Base-by-base conservation (phyloP, 2,113 vertebrate genomes). In the Zosterops pallidus region DNA sequence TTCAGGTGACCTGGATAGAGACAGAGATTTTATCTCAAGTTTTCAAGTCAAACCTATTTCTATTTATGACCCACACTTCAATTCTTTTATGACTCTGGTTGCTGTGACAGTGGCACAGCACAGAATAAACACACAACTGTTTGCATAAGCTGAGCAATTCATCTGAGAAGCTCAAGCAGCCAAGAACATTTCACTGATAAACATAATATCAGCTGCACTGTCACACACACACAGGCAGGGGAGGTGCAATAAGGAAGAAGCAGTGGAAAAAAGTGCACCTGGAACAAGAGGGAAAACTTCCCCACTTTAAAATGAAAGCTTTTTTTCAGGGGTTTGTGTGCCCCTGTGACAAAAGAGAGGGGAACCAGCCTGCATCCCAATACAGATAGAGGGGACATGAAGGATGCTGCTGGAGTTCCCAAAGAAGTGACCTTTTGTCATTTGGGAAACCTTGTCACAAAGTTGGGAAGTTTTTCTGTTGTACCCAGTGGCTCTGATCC, bases 91-190 rank as follows among this genome's bases (percentile, higher is more conserved):
- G 72, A 24, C 53, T 72, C 67, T n/a, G 53, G 60, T 92, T 94
- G 90, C 92, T 97, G 83, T 82, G 92, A 78, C 83, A 92, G 93
- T 93, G 83, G 69, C 85, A 86, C 20, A 90, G 88, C 90, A 62
- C 92, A 95, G 76, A 95, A 84, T 90, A 97, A 96, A 96, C 86
- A 97, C 2, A 2, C 62, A 90, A 94, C 86, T 93, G 95, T 96
- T 96, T 96, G 88, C 92, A 93, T 88, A 96, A 94, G 93, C 86
- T 92, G 49, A 89, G 80, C 79, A 89, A 96, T 93, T 96, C 86
- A 92, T 93, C 72, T 65, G 90, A 94, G 92, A 14, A 90, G 79
- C 90, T 89, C 69, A 31, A 68, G 65, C 56, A 84, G 90, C 79
- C 93, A 90, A 86, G 80, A 93, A 77, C 35, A 29, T 83, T 74